These are phyloP conservation scores for Thinocorus orbignyianus DNA, from an alignment of 2,113 vertebrate genomes.

Conservation along the genomic window DNA sequence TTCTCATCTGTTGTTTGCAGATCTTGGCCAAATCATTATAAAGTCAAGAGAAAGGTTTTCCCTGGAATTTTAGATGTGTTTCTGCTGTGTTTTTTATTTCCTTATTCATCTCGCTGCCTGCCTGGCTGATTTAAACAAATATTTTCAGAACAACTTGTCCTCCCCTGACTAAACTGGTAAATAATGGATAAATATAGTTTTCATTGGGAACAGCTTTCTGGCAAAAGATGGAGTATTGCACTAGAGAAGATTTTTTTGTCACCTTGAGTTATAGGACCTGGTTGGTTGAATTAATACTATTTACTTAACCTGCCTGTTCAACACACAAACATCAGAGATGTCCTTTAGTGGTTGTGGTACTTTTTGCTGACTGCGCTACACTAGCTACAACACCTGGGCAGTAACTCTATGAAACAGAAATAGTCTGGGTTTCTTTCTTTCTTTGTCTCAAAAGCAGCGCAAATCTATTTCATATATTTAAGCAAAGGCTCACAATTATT, in stretches of 20 bases:
- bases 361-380: neutral
- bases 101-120: neutral
- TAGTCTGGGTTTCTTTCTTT: neutral
- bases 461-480: neutral
- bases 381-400: neutral
- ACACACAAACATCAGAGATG: neutral
- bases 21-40: neutral
- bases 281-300: neutral
- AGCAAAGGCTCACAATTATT: neutral
- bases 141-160: conserved; percentile 49
- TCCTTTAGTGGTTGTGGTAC: neutral
- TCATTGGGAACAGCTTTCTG: conserved; percentile 44
- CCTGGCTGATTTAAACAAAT: conserved; percentile 32
- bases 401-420: neutral
- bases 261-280: conserved; percentile 39
- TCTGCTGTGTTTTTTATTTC: conserved; percentile 1
- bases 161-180: conserved; percentile 45
- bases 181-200: conserved; percentile 56
- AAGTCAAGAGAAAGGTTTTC: conserved; percentile 24
- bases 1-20: neutral
- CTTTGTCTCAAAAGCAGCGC: neutral
- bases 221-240: neutral
- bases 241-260: conserved; percentile 34
- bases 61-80: neutral
- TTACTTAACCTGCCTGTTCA: conserved; percentile 4